These are phyloP conservation scores for Sycophaga agraensis DNA, from an alignment of 1,140 invertebrate species.

Conservation along the genomic window DNA sequence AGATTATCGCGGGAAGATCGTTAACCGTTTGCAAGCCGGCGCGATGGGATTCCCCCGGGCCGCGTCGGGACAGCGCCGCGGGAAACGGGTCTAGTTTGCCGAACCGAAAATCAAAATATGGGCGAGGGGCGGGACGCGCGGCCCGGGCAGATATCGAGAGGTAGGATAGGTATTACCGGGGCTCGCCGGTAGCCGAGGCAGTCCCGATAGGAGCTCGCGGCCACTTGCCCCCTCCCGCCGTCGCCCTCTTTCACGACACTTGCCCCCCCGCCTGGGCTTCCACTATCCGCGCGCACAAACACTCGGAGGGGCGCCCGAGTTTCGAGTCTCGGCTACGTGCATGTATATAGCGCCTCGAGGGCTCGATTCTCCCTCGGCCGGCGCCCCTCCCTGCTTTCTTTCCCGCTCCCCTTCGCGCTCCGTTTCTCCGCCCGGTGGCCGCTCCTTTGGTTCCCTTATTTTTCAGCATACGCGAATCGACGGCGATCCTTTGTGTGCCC, in stretches of 20 bases:
- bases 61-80: too few relatives aligned
- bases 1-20: too few relatives aligned
- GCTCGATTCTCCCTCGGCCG: conserved; percentile 11
- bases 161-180: not conserved
- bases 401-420: not conserved
- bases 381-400: not conserved
- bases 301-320: too few relatives aligned
- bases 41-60: too few relatives aligned
- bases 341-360: conserved; percentile 20
- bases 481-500: too few relatives aligned
- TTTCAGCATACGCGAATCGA: too few relatives aligned
- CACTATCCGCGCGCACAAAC: too few relatives aligned
- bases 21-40: too few relatives aligned
- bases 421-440: not conserved
- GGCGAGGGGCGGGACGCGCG: too few relatives aligned
- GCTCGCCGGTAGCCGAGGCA: not conserved
- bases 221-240: conserved; percentile 6
- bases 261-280: conserved; percentile 8
- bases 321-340: not conserved
- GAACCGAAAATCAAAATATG: too few relatives aligned
- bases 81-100: too few relatives aligned
- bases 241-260: conserved; percentile 7
- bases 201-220: conserved; percentile 6
- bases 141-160: conserved; percentile 18
- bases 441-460: not conserved